Evolutionary conservation across 2,888 invertebrate genomes (phyloP).

Genomic region (Eueremaeus valkanovi): DNA sequence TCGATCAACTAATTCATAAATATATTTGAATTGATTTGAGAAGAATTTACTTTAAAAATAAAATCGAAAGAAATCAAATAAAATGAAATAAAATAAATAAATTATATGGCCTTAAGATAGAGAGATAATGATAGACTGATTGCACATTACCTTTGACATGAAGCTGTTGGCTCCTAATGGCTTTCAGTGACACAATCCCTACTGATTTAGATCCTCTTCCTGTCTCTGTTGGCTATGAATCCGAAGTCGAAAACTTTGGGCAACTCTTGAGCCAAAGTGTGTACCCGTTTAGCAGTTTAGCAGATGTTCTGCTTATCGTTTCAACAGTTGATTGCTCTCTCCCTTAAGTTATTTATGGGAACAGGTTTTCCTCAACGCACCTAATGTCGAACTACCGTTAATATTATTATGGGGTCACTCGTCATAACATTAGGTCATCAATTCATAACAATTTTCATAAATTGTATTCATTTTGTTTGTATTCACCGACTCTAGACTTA

Average conservation of each 20-base stretch:
- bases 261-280: background rate
- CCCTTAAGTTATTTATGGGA: constrained; percentile 35
- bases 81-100: background rate
- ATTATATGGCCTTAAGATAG: too few species aligned
- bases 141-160: constrained; percentile 18
- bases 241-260: background rate
- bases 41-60: too few species aligned
- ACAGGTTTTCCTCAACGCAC: constrained; percentile 6
- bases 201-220: constrained; percentile 21
- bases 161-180: background rate
- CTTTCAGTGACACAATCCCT: constrained; percentile 11
- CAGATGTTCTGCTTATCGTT: background rate
- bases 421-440: constrained; percentile 22
- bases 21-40: too few species aligned
- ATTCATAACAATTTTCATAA: constrained; percentile 14
- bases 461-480: background rate
- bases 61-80: too few species aligned
- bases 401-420: constrained; percentile 16
- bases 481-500: background rate
- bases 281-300: background rate
- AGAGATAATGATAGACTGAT: too few species aligned
- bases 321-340: constrained; percentile 34
- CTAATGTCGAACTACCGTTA: background rate
- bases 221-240: background rate
- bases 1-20: too few species aligned